These are phyloP conservation scores for Physella acuta DNA, from an alignment of 1,140 invertebrate genomes.

Conservation along the genomic window DNA sequence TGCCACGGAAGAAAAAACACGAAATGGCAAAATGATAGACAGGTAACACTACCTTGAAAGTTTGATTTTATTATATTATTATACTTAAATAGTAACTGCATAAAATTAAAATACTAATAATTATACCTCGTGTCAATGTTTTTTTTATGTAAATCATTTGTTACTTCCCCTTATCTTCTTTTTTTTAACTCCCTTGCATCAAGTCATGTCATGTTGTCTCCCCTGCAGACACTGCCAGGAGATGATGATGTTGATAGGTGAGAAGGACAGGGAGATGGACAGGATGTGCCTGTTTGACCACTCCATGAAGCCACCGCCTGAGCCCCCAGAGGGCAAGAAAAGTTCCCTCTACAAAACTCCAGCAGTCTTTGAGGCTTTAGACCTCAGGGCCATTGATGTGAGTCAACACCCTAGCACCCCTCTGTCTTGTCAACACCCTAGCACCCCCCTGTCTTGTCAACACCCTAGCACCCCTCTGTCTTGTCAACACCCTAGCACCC, in stretches of 20 bases:
- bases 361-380: conserved; percentile 46
- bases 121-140: neutral
- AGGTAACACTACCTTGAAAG: conserved; percentile 8
- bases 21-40: conserved; percentile 51
- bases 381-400: conserved; percentile 48
- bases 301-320: conserved; percentile 46
- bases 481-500: too few relatives aligned
- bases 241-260: conserved; percentile 50
- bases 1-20: conserved; percentile 47
- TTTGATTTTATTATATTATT: neutral
- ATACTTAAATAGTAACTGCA: neutral
- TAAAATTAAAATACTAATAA: neutral
- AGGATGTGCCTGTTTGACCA: conserved; percentile 47
- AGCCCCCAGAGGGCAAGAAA: conserved; percentile 50
- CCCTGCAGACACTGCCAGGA: conserved; percentile 44
- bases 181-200: neutral
- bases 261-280: conserved; percentile 52
- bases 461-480: too few relatives aligned
- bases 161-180: neutral
- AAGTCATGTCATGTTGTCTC: too few relatives aligned
- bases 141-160: neutral
- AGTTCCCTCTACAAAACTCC: conserved; percentile 45
- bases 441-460: too few relatives aligned
- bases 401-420: too few relatives aligned
- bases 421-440: too few relatives aligned